Evolutionary conservation across 2,113 vertebrate species (phyloP).

Genomic region (Cisticola juncidis): DNA sequence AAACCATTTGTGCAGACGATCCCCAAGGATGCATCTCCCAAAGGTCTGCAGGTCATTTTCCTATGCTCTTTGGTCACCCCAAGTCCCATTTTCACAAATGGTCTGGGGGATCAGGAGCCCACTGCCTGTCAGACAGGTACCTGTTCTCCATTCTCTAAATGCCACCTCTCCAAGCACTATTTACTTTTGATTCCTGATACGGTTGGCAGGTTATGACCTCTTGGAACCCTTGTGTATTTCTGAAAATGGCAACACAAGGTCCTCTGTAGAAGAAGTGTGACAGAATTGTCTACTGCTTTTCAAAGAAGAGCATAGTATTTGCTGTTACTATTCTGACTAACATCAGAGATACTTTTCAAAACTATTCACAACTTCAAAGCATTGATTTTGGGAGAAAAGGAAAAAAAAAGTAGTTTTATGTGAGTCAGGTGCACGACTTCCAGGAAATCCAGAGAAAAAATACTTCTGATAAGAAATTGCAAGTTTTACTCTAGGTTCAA

Average conservation of each 20-base stretch:
- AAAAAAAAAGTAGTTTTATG: not conserved
- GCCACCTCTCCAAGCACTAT: not conserved
- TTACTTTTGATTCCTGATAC: not conserved
- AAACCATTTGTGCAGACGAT: not conserved
- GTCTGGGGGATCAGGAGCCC: not conserved
- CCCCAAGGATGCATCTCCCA: not conserved
- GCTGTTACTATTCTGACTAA: not conserved
- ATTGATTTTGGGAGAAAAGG: not conserved
- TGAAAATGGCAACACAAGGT: not conserved
- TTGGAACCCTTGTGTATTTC: not conserved
- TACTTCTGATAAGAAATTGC: not conserved
- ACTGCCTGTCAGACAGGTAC: not conserved
- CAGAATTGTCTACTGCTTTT: not conserved
- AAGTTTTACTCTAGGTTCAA: not conserved
- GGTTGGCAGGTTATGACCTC: not conserved
- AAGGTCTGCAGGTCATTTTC: not conserved
- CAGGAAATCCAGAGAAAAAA: not conserved
- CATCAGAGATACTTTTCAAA: not conserved
- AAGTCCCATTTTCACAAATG: not conserved
- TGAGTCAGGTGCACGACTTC: not conserved
- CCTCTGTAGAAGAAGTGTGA: not conserved
- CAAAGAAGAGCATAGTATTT: not conserved
- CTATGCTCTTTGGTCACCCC: fast-evolving
- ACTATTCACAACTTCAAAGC: not conserved
- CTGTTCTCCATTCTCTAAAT: not conserved